Base-by-base conservation (phyloP, 2,888 invertebrate species). In the Nymphalis polychloros region DNA sequence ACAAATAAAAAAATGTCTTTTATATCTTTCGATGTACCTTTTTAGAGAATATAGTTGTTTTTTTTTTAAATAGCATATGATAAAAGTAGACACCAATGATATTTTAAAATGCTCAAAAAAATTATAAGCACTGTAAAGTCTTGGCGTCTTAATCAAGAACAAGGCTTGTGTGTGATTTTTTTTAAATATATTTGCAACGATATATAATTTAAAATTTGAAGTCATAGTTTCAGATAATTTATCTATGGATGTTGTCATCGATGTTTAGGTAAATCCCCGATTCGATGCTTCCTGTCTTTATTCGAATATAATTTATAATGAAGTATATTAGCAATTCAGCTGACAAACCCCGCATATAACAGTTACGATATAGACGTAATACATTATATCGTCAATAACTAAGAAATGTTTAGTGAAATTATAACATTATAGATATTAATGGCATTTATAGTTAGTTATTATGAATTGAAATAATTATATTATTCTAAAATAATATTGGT, bases 371-470 rank as follows among this genome's bases (percentile, higher is more conserved):
- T 80, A 79, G 78, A 69, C 76, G 77, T 79, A 76, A 77, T 80
- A 79, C 75, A 79, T 83, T 83, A 81, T 78, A 80, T 78, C 79
- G 80, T 85, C 84, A 85, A 79, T 81, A 80, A 75, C 78, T 78
- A 76, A 75, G 78, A 82, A 84, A 83, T 88, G 86, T 89, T 87
- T 90, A 90, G 88, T 82, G 79, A 83, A 75, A 84, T 83, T 84
- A 85, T 83, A 72, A 83, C 86, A 84, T 83, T 88, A 86, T 89
- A 88, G 86, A 88, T 86, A 85, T 82, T 84, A 84, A 86, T 87
- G 90, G 90, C 92, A 90, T 92, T 89, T 90, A 92, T 92, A 92
- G 92, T 91, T 92, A 92, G 92, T 90, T 90, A 92, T 88, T 91
- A 91, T 89, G 84, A 91, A 92, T 92, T 92, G 88, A 92, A 90